These are phyloP conservation scores for Styela plicata DNA, from an alignment of 23 tunicate species.

Conservation along the genomic window DNA sequence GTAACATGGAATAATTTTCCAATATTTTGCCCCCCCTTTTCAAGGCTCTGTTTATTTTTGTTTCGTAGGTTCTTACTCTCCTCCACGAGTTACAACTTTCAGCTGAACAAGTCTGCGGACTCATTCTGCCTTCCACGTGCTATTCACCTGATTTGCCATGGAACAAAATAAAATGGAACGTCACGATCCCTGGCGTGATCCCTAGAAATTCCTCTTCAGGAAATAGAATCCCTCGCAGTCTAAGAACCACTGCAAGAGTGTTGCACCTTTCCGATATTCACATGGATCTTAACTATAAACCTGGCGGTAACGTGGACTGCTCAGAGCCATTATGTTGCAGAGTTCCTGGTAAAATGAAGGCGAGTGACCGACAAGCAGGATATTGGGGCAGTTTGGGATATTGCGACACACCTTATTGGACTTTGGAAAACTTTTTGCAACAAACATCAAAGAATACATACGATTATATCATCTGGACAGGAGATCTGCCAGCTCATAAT, in stretches of 20 bases:
- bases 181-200: slow-evolving; percentile 40
- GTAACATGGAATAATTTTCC: too few relatives aligned
- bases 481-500: slow-evolving; percentile 93
- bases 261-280: slow-evolving; percentile 91
- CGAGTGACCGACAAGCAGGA: slow-evolving; percentile 32
- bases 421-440: slow-evolving; percentile 52
- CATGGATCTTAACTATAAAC: slow-evolving; percentile 59
- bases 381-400: slow-evolving; percentile 80
- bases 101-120: slow-evolving; percentile 69
- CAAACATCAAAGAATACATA: slow-evolving; percentile 42
- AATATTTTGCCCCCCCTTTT: too few relatives aligned
- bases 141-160: slow-evolving; percentile 53
- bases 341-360: background rate
- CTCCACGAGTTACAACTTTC: slow-evolving; percentile 33
- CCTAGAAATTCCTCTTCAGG: background rate
- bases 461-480: slow-evolving; percentile 98
- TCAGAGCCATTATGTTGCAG: slow-evolving; percentile 89
- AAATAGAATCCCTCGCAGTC: background rate
- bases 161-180: slow-evolving; percentile 74
- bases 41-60: background rate
- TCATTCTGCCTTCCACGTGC: slow-evolving; percentile 63
- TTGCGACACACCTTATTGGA: slow-evolving; percentile 89
- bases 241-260: slow-evolving; percentile 37
- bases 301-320: slow-evolving; percentile 56
- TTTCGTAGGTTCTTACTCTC: slow-evolving; percentile 44